Percentiles rank a stretch among this genome's conserved stretches.
Evolutionary conservation across 64 coral and sea anemone species (phyloP).

Genomic region (Pocillopora damicornis): DNA sequence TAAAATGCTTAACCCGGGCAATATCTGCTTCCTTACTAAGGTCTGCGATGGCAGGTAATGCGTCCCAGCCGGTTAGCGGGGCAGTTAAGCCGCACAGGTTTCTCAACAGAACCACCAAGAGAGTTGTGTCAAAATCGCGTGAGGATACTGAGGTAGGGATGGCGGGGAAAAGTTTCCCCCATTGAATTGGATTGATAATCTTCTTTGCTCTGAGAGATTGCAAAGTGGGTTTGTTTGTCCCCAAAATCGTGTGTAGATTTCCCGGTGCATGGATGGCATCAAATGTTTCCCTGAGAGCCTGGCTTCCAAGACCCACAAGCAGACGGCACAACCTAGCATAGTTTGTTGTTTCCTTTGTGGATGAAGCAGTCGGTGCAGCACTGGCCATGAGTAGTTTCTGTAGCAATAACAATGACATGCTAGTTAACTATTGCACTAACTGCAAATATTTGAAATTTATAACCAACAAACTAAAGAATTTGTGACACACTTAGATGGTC

Average conservation of each 20-base stretch:
- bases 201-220: neutral
- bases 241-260: neutral
- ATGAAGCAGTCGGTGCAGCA: neutral
- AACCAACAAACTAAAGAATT: too few species aligned
- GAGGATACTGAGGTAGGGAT: neutral
- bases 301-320: neutral
- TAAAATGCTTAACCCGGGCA: slow-evolving; percentile 20
- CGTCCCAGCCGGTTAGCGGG: slow-evolving; percentile 21
- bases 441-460: too few species aligned
- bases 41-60: neutral
- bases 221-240: neutral
- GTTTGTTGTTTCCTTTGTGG: slow-evolving; percentile 10
- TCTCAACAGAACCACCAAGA: slow-evolving; percentile 20
- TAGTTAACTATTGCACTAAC: too few species aligned
- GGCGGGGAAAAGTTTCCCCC: neutral
- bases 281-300: neutral
- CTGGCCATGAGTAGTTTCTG: slow-evolving; percentile 8
- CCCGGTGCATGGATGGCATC: neutral
- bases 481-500: too few species aligned
- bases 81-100: slow-evolving; percentile 24
- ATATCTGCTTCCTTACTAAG: slow-evolving; percentile 21
- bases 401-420: too few species aligned
- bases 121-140: slow-evolving; percentile 17
- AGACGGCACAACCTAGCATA: neutral
- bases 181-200: neutral